A percentile compares a stretch with the other conserved stretches of the same genome.
Conservation (phyloP, 2,797 vertebrate genomes). For the Brotula barbata region DNA sequence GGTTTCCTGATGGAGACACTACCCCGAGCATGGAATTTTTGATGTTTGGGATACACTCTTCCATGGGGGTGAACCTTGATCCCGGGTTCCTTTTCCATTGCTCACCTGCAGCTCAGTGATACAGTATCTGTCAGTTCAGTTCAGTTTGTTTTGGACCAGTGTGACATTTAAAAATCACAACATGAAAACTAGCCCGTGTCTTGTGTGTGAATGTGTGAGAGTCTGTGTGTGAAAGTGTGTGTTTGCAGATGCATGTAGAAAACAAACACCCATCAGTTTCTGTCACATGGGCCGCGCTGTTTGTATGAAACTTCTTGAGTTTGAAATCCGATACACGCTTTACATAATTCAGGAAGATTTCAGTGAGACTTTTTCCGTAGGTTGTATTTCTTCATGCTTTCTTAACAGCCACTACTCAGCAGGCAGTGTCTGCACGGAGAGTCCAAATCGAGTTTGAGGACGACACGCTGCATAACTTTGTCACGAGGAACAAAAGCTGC, state of each 20-base stretch:
- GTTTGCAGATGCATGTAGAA: conserved; percentile 29
- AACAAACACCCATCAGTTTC: conserved; percentile 60
- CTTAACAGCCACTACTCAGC: conserved; percentile 12
- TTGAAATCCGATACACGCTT: too few species aligned
- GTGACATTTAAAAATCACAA: background rate
- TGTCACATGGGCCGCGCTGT: conserved; percentile 54
- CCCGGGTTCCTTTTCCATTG: conserved; percentile 18
- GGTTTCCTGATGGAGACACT: conserved; percentile 51
- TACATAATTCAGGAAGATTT: too few species aligned
- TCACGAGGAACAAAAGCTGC: conserved; percentile 45
- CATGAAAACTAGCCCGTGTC: background rate
- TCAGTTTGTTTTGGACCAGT: background rate
- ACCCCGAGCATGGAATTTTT: conserved; percentile 38
- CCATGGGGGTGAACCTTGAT: conserved; percentile 16
- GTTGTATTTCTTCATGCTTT: conserved; percentile 15
- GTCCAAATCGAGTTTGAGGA: conserved; percentile 49
- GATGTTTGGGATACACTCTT: conserved; percentile 44
- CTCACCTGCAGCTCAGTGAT: conserved; percentile 2
- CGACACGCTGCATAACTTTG: conserved; percentile 24
- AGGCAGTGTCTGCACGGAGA: conserved; percentile 25
- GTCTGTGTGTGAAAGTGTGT: background rate
- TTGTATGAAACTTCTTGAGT: conserved; percentile 38
- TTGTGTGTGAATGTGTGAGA: background rate
- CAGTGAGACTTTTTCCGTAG: conserved; percentile 14
- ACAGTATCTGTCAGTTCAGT: background rate